Conservation (phyloP, 1,140 invertebrate genomes). For the Drosophila neocordata region DNA sequence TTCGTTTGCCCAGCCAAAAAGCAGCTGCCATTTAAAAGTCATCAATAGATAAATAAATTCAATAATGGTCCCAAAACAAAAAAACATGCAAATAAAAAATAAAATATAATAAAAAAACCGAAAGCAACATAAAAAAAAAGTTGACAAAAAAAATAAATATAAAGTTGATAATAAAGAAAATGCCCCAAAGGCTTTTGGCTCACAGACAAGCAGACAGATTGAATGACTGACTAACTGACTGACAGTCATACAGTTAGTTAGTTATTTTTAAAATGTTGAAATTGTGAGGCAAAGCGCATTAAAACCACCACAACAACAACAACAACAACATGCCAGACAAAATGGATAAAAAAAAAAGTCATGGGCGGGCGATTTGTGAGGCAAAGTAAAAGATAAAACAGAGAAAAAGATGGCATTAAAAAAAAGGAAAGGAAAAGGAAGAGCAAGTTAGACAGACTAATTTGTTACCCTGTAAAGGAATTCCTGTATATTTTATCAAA, state of each 20-base stretch:
- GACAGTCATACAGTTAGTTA: slow-evolving; percentile 33
- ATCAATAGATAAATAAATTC: slow-evolving; percentile 74
- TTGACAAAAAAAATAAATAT: slow-evolving; percentile 33
- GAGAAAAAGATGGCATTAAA: slow-evolving; percentile 22
- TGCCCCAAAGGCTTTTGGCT: slow-evolving; percentile 14
- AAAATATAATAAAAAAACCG: slow-evolving; percentile 43
- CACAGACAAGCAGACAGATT: neutral
- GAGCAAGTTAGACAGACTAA: neutral
- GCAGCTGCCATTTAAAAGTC: slow-evolving; percentile 79
- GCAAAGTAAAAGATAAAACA: slow-evolving; percentile 7
- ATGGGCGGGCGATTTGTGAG: slow-evolving; percentile 25
- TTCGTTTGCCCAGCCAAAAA: slow-evolving; percentile 24
- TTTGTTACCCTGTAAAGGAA: neutral
- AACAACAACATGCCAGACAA: slow-evolving; percentile 26
- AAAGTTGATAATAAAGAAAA: slow-evolving; percentile 64
- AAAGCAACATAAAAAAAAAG: slow-evolving; percentile 47
- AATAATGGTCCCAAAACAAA: slow-evolving; percentile 61
- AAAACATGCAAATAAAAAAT: slow-evolving; percentile 34
- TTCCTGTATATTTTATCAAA: too few relatives aligned
- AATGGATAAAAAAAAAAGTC: slow-evolving; percentile 40
- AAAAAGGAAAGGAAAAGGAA: slow-evolving; percentile 12
- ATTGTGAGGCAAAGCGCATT: slow-evolving; percentile 77
- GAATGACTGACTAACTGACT: neutral
- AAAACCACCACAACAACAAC: slow-evolving; percentile 49
- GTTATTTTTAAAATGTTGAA: slow-evolving; percentile 72